Percentiles rank a stretch among this genome's conserved stretches.
Conservation (phyloP, 2,113 vertebrate species). For the Micronycteris hirsuta region DNA sequence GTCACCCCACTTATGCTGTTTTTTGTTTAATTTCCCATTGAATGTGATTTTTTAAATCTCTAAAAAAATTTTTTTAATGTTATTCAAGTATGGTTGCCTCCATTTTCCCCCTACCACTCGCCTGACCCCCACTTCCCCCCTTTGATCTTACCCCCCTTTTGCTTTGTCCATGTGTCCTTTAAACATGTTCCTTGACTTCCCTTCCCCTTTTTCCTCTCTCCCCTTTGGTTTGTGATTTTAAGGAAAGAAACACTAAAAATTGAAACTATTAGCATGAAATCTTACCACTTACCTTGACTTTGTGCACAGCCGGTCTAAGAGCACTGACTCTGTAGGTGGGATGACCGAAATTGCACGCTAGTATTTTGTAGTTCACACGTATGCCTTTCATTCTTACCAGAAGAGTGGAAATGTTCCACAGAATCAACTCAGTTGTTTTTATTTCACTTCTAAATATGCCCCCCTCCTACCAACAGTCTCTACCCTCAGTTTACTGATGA, state of each 20-base stretch:
- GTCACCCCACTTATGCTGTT: neutral
- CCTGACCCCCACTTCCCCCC: too few relatives aligned
- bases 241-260: neutral
- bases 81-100: too few relatives aligned
- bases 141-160: too few relatives aligned
- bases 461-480: neutral
- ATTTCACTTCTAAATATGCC: slow-evolving; percentile 2
- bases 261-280: neutral
- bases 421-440: neutral
- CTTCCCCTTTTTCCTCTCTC: too few relatives aligned
- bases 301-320: neutral
- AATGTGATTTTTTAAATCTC: neutral
- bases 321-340: neutral
- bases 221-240: neutral
- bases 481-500: neutral
- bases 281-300: neutral
- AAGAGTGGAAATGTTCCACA: neutral
- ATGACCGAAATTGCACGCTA: neutral
- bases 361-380: neutral
- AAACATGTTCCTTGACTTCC: too few relatives aligned
- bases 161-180: too few relatives aligned
- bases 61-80: too few relatives aligned
- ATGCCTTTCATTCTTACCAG: neutral
- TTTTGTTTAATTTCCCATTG: neutral
- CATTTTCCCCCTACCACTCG: too few relatives aligned